Percentiles rank a stretch among this genome's conserved stretches.
These are phyloP conservation scores for Caerostris extrusa DNA, from an alignment of 1,140 invertebrate species.

Conservation along the genomic window DNA sequence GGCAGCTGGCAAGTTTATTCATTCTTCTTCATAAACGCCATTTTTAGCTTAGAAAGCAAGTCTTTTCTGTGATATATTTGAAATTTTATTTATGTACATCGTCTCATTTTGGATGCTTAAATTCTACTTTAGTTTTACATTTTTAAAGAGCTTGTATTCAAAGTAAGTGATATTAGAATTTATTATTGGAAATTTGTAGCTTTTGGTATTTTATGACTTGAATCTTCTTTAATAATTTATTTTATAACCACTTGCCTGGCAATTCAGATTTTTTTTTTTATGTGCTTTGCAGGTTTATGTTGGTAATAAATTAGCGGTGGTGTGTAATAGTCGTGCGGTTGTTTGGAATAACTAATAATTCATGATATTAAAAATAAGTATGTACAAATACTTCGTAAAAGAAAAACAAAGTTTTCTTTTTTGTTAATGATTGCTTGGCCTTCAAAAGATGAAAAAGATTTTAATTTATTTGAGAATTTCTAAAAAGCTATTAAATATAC, in stretches of 20 bases:
- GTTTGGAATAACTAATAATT: no score
- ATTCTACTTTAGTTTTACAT: not conserved
- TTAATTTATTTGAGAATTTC: no score
- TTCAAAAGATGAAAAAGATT: no score
- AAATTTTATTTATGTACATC: slow-evolving; percentile 4
- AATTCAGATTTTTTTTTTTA: no score
- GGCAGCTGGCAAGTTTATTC: not conserved
- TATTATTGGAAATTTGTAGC: not conserved
- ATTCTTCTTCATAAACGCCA: not conserved
- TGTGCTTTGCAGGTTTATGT: no score
- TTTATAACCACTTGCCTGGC: not conserved
- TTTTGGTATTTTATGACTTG: not conserved
- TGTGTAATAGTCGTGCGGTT: no score
- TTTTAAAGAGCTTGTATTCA: not conserved
- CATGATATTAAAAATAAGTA: no score
- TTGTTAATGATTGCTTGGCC: no score
- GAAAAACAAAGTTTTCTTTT: no score
- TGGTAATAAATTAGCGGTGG: no score
- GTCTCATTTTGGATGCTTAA: not conserved
- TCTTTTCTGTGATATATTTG: not conserved
- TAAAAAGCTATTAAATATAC: no score
- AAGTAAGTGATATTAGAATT: slow-evolving; percentile 4
- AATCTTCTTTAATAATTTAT: not conserved
- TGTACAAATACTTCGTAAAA: no score
- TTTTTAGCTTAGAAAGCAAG: not conserved